Percentiles rank a stretch among this genome's conserved stretches.
Evolutionary conservation across 2,113 vertebrate genomes (phyloP).

Genomic region (Chloroceryle aenea): DNA sequence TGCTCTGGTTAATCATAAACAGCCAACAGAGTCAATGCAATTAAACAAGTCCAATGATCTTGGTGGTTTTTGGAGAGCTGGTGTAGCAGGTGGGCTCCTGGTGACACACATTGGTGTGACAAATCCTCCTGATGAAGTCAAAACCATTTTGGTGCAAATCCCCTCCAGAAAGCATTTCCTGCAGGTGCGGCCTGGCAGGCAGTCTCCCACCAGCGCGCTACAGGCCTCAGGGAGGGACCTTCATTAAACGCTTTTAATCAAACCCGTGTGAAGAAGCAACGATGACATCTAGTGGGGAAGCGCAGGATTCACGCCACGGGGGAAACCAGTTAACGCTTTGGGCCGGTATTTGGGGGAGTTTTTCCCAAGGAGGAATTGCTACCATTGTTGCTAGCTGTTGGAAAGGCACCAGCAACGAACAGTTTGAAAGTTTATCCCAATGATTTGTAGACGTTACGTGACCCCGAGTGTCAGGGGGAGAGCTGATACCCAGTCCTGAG

Average conservation of each 20-base stretch:
- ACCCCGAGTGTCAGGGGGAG: background rate
- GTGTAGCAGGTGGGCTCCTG: background rate
- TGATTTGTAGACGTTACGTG: background rate
- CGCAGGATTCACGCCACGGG: rapidly evolving
- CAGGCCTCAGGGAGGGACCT: background rate
- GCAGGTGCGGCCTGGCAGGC: background rate
- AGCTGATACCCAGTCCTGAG: background rate
- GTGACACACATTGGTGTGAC: rapidly evolving
- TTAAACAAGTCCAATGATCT: background rate
- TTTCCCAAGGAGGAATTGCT: background rate
- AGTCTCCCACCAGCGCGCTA: rapidly evolving
- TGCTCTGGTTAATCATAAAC: background rate
- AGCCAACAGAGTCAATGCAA: background rate
- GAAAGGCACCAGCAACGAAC: background rate
- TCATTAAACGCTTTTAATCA: background rate
- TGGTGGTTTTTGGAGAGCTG: rapidly evolving
- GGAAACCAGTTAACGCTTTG: background rate
- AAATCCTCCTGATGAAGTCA: background rate
- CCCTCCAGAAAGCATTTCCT: rapidly evolving
- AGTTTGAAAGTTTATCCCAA: rapidly evolving
- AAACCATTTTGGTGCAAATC: background rate
- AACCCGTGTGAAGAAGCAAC: background rate
- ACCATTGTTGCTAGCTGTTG: rapidly evolving
- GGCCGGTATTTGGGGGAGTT: background rate
- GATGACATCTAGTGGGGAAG: slow-evolving; percentile 57